Percentiles rank a stretch among this genome's conserved stretches.
Conservation (phyloP, 2,113 vertebrate genomes). For the Dasyornis broadbenti region DNA sequence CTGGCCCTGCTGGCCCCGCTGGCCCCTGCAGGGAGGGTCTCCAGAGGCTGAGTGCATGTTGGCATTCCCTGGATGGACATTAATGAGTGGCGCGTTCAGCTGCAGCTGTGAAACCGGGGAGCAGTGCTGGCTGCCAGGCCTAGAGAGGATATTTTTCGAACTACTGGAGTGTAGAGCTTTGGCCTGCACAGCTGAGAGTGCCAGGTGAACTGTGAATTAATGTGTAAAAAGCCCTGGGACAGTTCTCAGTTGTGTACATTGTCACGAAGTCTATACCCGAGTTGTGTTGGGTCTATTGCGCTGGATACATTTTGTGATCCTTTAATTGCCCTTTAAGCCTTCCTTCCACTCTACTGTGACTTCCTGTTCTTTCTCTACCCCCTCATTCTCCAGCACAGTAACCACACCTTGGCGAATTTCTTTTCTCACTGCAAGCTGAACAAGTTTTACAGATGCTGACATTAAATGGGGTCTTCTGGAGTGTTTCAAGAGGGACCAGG, state of each 20-base stretch:
- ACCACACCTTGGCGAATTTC: background rate
- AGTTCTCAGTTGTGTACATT: background rate
- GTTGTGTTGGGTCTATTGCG: background rate
- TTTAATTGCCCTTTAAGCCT: background rate
- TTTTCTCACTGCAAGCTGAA: background rate
- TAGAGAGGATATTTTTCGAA: background rate
- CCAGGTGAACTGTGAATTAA: background rate
- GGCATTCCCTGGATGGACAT: background rate
- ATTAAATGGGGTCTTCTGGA: background rate
- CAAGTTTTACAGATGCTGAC: background rate
- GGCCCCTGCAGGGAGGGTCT: background rate
- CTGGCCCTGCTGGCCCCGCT: background rate
- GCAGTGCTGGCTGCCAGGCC: background rate
- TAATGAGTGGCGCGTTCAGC: background rate
- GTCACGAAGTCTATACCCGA: background rate
- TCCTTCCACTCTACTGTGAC: fast-evolving
- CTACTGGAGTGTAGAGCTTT: background rate
- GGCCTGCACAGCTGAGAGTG: background rate
- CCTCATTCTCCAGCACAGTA: background rate
- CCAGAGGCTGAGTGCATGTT: background rate
- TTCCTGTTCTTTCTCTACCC: background rate
- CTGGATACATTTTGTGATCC: background rate
- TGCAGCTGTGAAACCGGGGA: background rate
- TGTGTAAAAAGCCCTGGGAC: background rate
- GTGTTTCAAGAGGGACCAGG: background rate